Evolutionary conservation across 2,113 vertebrate species (phyloP), one percentile per base, ranked within the genome.

Genomic region (Cynopterus brachyotis): DNA sequence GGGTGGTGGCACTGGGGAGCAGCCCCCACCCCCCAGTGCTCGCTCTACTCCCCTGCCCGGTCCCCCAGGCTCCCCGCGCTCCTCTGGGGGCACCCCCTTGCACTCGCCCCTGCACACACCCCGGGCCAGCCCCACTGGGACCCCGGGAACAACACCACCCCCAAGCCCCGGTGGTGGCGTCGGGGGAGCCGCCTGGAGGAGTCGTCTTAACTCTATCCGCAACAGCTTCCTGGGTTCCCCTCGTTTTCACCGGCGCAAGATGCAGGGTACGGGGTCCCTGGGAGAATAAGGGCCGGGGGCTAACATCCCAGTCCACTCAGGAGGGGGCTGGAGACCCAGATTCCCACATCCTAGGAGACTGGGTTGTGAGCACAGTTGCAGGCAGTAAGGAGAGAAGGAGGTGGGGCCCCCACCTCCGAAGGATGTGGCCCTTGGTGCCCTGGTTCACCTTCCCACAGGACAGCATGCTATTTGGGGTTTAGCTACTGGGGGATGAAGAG

Each of bases 161-260:
- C 99, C 99, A 95, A 99, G 99, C 97, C 99, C 99, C 0, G 99
- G 99, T 26, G 99, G 99, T 70, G 99, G 99, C 10, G 98, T 98
- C 1, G 98, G 99, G 20, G 99, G 99, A 95, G 99, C 99, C 91
- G 99, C 99, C 97, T 99, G 99, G 99, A 99, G 99, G 98, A 99
- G 99, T 89, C 99, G 99, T 47, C 99, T 99, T 97, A 99, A 99
- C 98, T 99, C 99, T 66, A 99, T 99, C 98, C 99, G 99, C 98
- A 99, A 99, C 98, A 99, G 99, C 98, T 98, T 99, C 96, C 98
- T 99, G 96, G 99, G 99, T 47, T 99, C 99, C 0, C 99, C 99
- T 1, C 99, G 99, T 40, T 99, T 99, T 98, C 99, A 99, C 96
- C 99, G 99, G 35, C 99, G 99, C 97, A 99, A 99, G 97, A 98